These are phyloP conservation scores for Hiodon tergisus DNA, from an alignment of 2,113 vertebrate species.

Conservation along the genomic window DNA sequence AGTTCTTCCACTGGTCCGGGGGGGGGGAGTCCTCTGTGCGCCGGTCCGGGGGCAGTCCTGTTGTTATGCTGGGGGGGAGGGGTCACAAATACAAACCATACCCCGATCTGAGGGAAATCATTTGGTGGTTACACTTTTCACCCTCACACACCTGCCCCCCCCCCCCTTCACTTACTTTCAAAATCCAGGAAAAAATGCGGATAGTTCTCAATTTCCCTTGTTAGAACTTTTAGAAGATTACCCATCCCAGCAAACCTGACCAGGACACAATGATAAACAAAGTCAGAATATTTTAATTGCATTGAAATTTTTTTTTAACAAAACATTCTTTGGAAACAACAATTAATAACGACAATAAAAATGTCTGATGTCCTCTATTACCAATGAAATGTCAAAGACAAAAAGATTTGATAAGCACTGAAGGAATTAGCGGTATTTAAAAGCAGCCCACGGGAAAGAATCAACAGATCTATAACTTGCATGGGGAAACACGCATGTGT, in stretches of 20 bases:
- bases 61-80: neutral
- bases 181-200: slow-evolving; percentile 99
- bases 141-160: slow-evolving; percentile 15
- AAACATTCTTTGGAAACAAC: slow-evolving; percentile 5
- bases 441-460: too few relatives aligned
- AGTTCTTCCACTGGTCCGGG: slow-evolving; percentile 17
- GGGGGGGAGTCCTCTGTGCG: slow-evolving; percentile 18
- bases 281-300: neutral
- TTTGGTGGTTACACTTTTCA: slow-evolving; percentile 21
- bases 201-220: slow-evolving; percentile 99
- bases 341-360: neutral
- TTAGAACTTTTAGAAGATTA: slow-evolving; percentile 99
- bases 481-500: too few relatives aligned
- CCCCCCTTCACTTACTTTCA: slow-evolving; percentile 90
- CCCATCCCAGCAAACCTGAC: slow-evolving; percentile 99
- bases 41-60: slow-evolving; percentile 36
- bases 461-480: too few relatives aligned
- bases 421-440: too few relatives aligned
- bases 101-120: slow-evolving; percentile 46
- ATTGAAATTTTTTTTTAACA: slow-evolving; percentile 4
- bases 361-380: too few relatives aligned
- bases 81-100: slow-evolving; percentile 30
- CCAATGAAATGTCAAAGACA: too few relatives aligned
- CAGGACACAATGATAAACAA: slow-evolving; percentile 54
- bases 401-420: too few relatives aligned